These are phyloP conservation scores for Danionella dracula DNA, from an alignment of 2,797 vertebrate genomes.

Conservation along the genomic window DNA sequence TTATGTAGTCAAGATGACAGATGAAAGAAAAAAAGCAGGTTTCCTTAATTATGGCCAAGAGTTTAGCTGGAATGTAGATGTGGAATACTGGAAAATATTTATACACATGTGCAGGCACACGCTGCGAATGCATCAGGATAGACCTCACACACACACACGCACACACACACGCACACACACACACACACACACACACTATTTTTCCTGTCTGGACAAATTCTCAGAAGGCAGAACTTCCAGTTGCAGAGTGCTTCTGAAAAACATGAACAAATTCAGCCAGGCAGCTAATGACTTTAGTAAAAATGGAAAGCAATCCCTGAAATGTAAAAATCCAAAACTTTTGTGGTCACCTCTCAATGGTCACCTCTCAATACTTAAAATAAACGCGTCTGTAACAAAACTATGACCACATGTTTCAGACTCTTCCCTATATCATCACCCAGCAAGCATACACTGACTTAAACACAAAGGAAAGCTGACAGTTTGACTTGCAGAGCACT, in stretches of 20 bases:
- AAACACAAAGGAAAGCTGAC: background rate
- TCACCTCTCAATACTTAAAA: too few relatives aligned
- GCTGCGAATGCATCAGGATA: conserved; percentile 9
- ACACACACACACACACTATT: background rate
- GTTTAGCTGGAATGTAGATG: conserved; percentile 1
- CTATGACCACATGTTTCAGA: conserved; percentile 26
- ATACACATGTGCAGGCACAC: background rate
- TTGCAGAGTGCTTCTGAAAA: background rate
- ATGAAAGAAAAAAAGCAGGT: background rate
- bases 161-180: too few relatives aligned
- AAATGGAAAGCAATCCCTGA: background rate
- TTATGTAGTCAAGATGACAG: background rate
- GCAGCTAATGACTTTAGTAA: background rate
- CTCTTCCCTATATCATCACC: conserved; percentile 6
- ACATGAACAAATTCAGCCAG: background rate
- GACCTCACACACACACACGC: conserved; percentile 31
- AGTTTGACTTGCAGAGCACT: background rate
- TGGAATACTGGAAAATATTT: conserved; percentile 13
- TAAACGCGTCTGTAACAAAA: too few relatives aligned
- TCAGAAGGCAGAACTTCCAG: background rate
- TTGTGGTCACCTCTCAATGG: background rate
- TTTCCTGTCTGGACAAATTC: conserved; percentile 20
- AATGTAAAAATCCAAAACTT: background rate
- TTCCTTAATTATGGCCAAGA: conserved; percentile 5
- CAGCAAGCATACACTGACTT: conserved; percentile 16